Conservation (phyloP, 2,113 vertebrate species). For the Actinemys pallida region DNA sequence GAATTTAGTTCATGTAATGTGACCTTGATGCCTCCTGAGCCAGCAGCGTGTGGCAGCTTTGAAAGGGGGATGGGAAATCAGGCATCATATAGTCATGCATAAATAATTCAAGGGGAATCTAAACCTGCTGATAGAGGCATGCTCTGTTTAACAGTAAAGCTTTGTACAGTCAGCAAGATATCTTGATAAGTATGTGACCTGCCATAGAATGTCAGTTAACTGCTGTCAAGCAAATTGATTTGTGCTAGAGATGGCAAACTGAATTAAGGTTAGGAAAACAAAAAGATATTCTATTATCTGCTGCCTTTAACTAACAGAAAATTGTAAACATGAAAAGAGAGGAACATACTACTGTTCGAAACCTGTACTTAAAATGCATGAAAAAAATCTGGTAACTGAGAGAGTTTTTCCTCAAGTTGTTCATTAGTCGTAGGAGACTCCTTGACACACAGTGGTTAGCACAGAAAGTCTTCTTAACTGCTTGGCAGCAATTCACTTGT, state of each 20-base stretch:
- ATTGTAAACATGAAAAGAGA: neutral
- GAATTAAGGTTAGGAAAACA: neutral
- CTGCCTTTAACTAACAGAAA: neutral
- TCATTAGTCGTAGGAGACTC: neutral
- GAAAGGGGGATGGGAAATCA: neutral
- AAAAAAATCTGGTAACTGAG: neutral
- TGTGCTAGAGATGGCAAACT: neutral
- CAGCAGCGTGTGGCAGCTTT: neutral
- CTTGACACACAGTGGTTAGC: neutral
- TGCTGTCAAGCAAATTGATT: neutral
- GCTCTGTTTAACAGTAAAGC: neutral
- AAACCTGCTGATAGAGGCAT: neutral
- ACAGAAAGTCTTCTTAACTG: neutral
- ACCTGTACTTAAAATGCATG: neutral
- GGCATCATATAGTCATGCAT: neutral
- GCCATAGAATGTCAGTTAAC: neutral
- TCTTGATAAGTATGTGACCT: neutral
- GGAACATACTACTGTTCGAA: accelerated
- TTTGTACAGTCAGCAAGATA: neutral
- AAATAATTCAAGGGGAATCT: neutral
- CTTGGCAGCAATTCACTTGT: neutral
- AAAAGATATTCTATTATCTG: neutral
- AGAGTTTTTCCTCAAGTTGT: neutral
- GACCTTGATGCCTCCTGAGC: neutral
- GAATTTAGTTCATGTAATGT: neutral